Evolutionary conservation across 2,888 invertebrate species (phyloP).

Genomic region (Leptopterna dolabrata): DNA sequence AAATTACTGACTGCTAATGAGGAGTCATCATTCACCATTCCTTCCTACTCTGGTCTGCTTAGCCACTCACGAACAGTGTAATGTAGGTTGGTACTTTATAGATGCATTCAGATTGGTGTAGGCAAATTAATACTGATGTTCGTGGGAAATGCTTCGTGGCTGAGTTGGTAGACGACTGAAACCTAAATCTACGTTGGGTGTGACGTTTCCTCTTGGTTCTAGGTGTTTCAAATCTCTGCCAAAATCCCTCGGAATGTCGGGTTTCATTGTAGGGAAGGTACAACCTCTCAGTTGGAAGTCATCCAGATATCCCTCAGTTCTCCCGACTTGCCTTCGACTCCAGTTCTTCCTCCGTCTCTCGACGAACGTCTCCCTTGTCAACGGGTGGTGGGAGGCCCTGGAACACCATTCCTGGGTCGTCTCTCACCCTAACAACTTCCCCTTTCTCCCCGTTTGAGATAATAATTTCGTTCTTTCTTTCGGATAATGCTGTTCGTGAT

Average conservation of each 20-base stretch:
- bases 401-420: conserved; percentile 28
- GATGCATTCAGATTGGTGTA: too few relatives aligned
- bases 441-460: not conserved
- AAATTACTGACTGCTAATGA: too few relatives aligned
- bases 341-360: conserved; percentile 31
- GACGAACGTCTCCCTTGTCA: conserved; percentile 16
- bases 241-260: conserved; percentile 43
- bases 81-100: too few relatives aligned
- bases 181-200: too few relatives aligned
- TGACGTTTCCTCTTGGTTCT: too few relatives aligned
- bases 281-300: conserved; percentile 18
- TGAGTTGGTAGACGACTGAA: too few relatives aligned
- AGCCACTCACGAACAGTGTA: too few relatives aligned
- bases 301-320: conserved; percentile 27
- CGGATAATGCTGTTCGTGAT: conserved; percentile 57
- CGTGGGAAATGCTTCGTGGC: too few relatives aligned
- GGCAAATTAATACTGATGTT: too few relatives aligned
- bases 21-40: too few relatives aligned
- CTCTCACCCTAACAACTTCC: not conserved
- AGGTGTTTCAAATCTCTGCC: not conserved
- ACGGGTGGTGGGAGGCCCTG: conserved; percentile 41
- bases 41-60: too few relatives aligned
- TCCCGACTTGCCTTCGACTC: conserved; percentile 25
- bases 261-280: conserved; percentile 23
- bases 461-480: not conserved